Base-by-base conservation (phyloP, 2,888 invertebrate genomes). In the Aleiodes testaceus region DNA sequence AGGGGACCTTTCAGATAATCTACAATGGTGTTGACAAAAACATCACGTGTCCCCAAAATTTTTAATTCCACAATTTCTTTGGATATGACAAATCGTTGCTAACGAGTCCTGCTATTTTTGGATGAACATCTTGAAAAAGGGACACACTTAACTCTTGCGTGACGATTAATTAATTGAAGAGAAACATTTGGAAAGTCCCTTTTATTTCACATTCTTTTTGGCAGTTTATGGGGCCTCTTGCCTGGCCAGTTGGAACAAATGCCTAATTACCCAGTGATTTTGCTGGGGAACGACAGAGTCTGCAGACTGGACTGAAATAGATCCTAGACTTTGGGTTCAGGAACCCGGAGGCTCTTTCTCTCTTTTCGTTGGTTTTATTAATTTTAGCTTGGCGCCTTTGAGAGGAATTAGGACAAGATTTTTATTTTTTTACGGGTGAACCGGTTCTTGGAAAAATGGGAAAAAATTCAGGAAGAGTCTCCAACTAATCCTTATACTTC, bases 71-170 rank as follows among this genome's bases (percentile, higher is more conserved):
- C 1, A 22, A 16, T 52, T 20, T 52, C 5, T 20, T 20, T 26
- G 26, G 22, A 63, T n/a, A 63, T 63, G 63, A 63, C 63, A 63
- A 63, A 63, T 63, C 18, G 45, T 63, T 63, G 22, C 63, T 63
- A 63, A 63, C 63, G 45, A 45, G 45, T 63, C 22, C 44, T 20
- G 63, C 22, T 63, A 63, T 63, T 63, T 63, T 45, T 63, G 45
- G 36, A 2, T 42, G 42, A 59, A 59, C 59, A 45, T 63, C 22
- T 45, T 12, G 22, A 63, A 45, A 63, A 9, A 26, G 63, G 22
- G 9, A 18, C 18, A 61, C 63, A 44, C 45, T 63, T 63, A 26
- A 63, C 45, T 45, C 20, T 63, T 45, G 63, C 63, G 63, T 63
- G 63, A 63, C 45, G 47, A 63, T 63, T 63, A 44, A 63, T 63